These are phyloP conservation scores for Holothuria leucospilota DNA, from an alignment of 53 echinoderm and acorn worm species.

Conservation along the genomic window DNA sequence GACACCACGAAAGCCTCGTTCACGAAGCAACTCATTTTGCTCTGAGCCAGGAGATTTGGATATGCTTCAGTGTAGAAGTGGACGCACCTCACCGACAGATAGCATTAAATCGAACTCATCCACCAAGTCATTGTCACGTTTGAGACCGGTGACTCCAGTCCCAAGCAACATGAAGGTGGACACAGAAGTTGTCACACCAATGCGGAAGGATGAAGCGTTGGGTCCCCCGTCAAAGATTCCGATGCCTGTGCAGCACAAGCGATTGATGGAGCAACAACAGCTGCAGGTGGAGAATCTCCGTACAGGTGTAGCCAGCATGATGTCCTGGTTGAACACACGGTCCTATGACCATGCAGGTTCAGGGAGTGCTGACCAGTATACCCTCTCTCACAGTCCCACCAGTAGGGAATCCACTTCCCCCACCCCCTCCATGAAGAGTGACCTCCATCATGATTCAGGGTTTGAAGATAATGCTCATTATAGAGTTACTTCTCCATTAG, in stretches of 20 bases:
- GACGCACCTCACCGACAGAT: constrained; percentile 64
- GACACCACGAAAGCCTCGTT: constrained; percentile 53
- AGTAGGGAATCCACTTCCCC: constrained; percentile 88
- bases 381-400: constrained; percentile 66
- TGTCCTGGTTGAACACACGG: constrained; percentile 69
- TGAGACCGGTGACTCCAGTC: constrained; percentile 81
- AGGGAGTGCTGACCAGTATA: constrained; percentile 62
- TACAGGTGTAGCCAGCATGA: constrained; percentile 73
- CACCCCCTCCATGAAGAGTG: constrained; percentile 77
- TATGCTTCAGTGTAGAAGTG: constrained; percentile 48
- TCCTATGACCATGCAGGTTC: constrained; percentile 54
- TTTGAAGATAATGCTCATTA: constrained; percentile 79
- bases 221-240: constrained; percentile 79
- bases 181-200: constrained; percentile 67
- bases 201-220: constrained; percentile 66
- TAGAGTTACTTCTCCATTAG: constrained; percentile 29
- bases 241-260: constrained; percentile 86
- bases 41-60: constrained; percentile 45
- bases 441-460: constrained; percentile 87
- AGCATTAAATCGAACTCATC: constrained; percentile 71
- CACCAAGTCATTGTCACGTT: constrained; percentile 68
- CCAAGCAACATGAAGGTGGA: constrained; percentile 83
- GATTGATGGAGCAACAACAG: constrained; percentile 53
- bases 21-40: constrained; percentile 27
- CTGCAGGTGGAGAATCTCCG: constrained; percentile 67